These are phyloP conservation scores for Drosophila auraria DNA, from an alignment of 1,140 invertebrate genomes.

Conservation along the genomic window DNA sequence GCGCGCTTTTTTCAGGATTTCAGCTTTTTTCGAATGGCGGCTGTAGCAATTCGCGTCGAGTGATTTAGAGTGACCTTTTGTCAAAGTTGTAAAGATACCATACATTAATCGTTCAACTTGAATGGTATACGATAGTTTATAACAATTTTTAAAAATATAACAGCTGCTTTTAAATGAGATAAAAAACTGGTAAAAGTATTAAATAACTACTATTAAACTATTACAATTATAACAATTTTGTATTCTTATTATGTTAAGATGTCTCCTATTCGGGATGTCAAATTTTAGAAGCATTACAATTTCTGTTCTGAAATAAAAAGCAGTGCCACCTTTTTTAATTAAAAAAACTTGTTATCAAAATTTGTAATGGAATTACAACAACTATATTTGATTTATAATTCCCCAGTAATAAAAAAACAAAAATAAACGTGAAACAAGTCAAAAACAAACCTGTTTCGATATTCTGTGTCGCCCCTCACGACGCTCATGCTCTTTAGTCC, in stretches of 20 bases:
- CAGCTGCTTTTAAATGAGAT: background rate
- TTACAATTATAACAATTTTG: no score
- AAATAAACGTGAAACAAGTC: background rate
- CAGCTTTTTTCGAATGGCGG: slow-evolving; percentile 38
- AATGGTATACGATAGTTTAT: slow-evolving; percentile 15
- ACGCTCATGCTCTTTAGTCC: background rate
- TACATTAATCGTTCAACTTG: background rate
- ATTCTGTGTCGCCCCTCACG: background rate
- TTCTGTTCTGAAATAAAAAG: no score
- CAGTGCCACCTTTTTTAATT: no score
- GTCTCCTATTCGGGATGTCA: no score
- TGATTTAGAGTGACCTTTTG: slow-evolving; percentile 21
- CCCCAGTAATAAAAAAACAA: background rate
- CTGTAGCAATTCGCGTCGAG: slow-evolving; percentile 16
- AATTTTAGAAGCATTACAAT: no score
- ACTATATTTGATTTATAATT: background rate
- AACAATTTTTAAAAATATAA: background rate
- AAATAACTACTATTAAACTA: no score
- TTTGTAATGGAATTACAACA: background rate
- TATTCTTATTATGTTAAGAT: no score
- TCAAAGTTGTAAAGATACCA: background rate
- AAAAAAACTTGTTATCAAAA: no score
- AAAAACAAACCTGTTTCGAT: background rate
- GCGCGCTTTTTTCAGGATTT: slow-evolving; percentile 18
- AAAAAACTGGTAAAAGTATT: no score